These are phyloP conservation scores for Lutraria lutraria DNA, from an alignment of 2,888 invertebrate genomes.

Conservation along the genomic window DNA sequence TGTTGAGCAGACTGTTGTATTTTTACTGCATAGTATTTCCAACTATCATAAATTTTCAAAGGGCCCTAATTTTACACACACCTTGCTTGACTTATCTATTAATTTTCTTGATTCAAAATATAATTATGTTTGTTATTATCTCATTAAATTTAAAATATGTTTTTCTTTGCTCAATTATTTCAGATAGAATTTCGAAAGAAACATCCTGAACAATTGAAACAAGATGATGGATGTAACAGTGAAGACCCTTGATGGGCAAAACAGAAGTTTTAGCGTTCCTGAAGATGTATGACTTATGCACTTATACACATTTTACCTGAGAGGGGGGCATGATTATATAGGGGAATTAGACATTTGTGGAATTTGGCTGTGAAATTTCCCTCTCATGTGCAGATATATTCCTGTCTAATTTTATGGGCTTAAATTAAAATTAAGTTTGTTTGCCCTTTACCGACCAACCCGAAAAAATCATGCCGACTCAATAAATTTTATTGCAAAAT, in stretches of 20 bases:
- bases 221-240: conserved; percentile 86
- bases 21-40: too few species aligned
- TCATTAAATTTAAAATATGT: background rate
- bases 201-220: background rate
- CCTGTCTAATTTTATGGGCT: too few species aligned
- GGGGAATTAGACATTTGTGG: too few species aligned
- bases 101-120: background rate
- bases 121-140: background rate
- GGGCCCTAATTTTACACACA: background rate
- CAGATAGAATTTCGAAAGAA: background rate
- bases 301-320: too few species aligned
- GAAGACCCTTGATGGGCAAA: conserved; percentile 86
- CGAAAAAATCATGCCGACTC: too few species aligned
- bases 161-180: background rate
- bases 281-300: conserved; percentile 83
- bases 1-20: too few species aligned
- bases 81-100: background rate
- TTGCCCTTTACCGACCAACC: too few species aligned
- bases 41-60: background rate
- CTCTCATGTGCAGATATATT: too few species aligned
- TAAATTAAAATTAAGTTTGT: too few species aligned
- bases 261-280: conserved; percentile 83
- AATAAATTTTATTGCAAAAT: too few species aligned
- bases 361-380: too few species aligned
- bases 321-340: background rate